Percentiles rank a stretch among this genome's conserved stretches.
phyloP scores from a whole-genome alignment of 2,113 vertebrate genomes.

The Lanius collurio region DNA sequence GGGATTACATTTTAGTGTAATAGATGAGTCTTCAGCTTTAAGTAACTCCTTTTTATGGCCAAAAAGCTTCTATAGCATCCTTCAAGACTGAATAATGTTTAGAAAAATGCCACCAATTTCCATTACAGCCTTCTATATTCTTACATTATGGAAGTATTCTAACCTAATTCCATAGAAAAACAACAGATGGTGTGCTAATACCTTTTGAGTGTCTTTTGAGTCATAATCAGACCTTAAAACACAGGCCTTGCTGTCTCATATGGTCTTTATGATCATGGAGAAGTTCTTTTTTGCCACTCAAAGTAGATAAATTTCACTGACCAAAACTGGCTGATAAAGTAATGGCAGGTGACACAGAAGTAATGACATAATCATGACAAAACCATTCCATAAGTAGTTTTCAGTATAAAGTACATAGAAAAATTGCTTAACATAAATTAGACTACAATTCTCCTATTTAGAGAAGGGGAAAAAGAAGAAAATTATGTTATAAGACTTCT shows the following conservation, averaged over 20 bases:
- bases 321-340: neutral
- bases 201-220: neutral
- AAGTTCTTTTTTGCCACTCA: neutral
- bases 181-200: neutral
- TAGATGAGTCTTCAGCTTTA: neutral
- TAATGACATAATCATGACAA: neutral
- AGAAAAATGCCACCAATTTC: conserved; percentile 4
- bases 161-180: neutral
- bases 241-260: neutral
- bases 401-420: neutral
- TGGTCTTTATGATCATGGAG: neutral
- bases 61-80: neutral
- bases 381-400: neutral
- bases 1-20: neutral
- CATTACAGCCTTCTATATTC: neutral
- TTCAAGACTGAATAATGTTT: neutral
- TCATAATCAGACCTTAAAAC: neutral
- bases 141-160: neutral
- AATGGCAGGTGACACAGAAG: neutral
- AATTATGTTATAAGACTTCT: neutral
- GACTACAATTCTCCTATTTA: neutral
- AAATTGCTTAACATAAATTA: neutral
- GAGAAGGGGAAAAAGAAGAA: neutral
- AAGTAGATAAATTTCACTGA: neutral
- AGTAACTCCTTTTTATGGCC: neutral